Evolutionary conservation across 2,888 invertebrate species (phyloP).

Genomic region (Trachelus tabidus): DNA sequence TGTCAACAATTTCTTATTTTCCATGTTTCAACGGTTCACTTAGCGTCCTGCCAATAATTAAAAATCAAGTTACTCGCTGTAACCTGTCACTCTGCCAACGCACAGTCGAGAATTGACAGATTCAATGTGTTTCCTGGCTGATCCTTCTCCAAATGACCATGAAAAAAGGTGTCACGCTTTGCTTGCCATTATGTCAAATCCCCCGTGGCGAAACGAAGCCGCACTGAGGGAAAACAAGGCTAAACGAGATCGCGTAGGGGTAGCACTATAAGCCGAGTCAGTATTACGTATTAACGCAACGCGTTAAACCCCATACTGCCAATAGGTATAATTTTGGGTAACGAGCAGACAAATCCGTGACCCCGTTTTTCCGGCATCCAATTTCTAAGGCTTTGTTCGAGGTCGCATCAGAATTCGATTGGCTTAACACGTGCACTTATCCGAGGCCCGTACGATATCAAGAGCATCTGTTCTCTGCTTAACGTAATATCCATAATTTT

Average conservation of each 20-base stretch:
- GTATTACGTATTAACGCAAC: neutral
- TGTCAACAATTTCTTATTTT: neutral
- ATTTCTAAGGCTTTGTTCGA: neutral
- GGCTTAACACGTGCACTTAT: constrained; percentile 46
- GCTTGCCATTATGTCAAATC: neutral
- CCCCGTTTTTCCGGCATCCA: neutral
- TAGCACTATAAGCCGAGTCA: neutral
- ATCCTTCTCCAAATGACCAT: neutral
- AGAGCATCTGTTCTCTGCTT: neutral
- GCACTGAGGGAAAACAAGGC: neutral
- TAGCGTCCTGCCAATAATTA: neutral
- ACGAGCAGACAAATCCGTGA: neutral
- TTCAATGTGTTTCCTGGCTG: neutral
- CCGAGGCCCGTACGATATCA: neutral
- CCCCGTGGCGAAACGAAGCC: neutral
- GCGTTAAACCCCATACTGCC: neutral
- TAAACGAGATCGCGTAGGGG: neutral
- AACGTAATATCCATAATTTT: neutral
- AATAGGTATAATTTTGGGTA: neutral
- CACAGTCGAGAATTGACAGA: neutral
- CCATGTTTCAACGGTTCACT: neutral
- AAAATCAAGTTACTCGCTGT: neutral
- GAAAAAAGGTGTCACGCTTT: neutral
- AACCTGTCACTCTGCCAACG: neutral
- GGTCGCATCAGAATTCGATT: constrained; percentile 50